These are phyloP conservation scores for Yasuhikotakia modesta DNA, from an alignment of 2,797 vertebrate genomes.

Conservation along the genomic window DNA sequence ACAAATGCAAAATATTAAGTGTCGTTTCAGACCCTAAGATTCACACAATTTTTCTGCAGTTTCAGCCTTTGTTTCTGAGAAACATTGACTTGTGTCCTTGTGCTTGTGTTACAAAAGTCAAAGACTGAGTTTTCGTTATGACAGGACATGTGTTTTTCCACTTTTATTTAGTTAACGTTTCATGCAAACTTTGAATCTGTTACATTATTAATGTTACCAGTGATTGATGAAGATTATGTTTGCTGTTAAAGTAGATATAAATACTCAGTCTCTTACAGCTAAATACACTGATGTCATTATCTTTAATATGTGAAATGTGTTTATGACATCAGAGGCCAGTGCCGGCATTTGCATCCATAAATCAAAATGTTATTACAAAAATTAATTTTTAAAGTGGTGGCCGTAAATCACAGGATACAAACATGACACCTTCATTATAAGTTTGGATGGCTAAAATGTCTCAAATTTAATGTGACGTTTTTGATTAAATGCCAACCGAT, in stretches of 20 bases:
- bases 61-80: neutral
- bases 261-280: slow-evolving; percentile 10
- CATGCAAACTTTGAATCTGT: neutral
- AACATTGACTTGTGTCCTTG: neutral
- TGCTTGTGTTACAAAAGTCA: neutral
- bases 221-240: slow-evolving; percentile 11
- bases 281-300: slow-evolving; percentile 41
- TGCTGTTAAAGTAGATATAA: slow-evolving; percentile 7
- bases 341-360: slow-evolving; percentile 48
- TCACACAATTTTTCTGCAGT: neutral
- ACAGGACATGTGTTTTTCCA: neutral
- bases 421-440: slow-evolving; percentile 65
- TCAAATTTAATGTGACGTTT: slow-evolving; percentile 62
- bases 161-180: too few relatives aligned
- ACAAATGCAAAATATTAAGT: slow-evolving; percentile 32
- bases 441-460: slow-evolving; percentile 60
- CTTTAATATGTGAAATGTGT: slow-evolving; percentile 39
- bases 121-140: too few relatives aligned
- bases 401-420: slow-evolving; percentile 53
- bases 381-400: slow-evolving; percentile 58
- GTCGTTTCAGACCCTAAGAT: neutral
- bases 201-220: slow-evolving; percentile 20
- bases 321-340: slow-evolving; percentile 30
- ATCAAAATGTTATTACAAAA: slow-evolving; percentile 58
- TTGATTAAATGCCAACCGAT: slow-evolving; percentile 51